phyloP scores from a whole-genome alignment of 1,140 invertebrate species.

The Mactra quadrangularis region DNA sequence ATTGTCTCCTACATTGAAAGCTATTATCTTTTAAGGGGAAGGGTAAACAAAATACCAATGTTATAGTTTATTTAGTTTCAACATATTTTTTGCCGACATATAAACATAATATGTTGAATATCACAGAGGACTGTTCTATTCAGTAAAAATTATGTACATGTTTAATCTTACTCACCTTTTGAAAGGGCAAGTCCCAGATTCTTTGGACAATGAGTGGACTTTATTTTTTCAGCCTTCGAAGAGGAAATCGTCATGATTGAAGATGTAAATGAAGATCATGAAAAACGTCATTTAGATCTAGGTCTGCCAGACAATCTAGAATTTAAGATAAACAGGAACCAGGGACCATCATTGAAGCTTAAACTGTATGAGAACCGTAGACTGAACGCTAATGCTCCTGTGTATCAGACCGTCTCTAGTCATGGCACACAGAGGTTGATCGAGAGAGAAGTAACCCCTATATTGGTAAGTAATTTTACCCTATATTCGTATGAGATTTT shows the following conservation, averaged over 20 bases:
- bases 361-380: not conserved
- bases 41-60: no score
- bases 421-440: slow-evolving; percentile 10
- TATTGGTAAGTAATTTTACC: not conserved
- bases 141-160: no score
- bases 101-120: no score
- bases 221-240: not conserved
- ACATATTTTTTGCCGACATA: no score
- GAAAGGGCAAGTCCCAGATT: no score
- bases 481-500: no score
- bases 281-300: not conserved
- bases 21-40: no score
- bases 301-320: slow-evolving; percentile 5
- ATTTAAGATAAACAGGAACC: not conserved
- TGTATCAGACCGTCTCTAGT: not conserved
- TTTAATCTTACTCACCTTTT: no score
- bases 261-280: slow-evolving; percentile 11
- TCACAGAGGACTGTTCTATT: no score
- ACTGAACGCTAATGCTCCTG: slow-evolving; percentile 30
- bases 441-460: not conserved
- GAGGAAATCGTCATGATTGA: not conserved
- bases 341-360: not conserved
- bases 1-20: no score
- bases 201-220: no score
- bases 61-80: no score